These are phyloP conservation scores for Melanerpes aurifrons DNA, from an alignment of 2,113 vertebrate genomes.

Conservation along the genomic window DNA sequence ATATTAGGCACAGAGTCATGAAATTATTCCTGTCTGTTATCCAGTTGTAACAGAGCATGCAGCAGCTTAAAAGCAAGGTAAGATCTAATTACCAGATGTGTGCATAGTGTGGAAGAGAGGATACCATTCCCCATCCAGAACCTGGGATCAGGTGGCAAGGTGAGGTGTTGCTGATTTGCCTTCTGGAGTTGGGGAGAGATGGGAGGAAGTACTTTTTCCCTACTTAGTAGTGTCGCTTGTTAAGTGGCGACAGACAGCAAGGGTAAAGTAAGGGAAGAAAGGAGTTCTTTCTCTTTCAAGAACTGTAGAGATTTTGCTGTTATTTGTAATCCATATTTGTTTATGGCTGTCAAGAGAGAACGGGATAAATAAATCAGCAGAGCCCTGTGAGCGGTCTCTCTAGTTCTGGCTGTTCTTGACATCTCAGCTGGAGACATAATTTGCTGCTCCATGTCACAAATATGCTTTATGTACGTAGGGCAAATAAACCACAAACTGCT, in stretches of 20 bases:
- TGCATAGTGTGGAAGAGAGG: background rate
- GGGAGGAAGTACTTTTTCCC: background rate
- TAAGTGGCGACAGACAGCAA: background rate
- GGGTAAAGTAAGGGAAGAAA: background rate
- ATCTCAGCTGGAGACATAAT: slow-evolving; percentile 13
- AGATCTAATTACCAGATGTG: background rate
- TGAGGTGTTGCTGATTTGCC: background rate
- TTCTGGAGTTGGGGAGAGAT: background rate
- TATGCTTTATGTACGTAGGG: background rate
- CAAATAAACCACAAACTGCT: slow-evolving; percentile 1
- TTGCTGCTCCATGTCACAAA: slow-evolving; percentile 19
- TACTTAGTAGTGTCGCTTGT: background rate
- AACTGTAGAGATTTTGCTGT: background rate
- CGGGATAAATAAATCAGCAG: background rate
- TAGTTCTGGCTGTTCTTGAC: slow-evolving; percentile 7
- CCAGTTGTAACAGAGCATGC: background rate
- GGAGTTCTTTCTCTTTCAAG: background rate
- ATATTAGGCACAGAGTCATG: background rate
- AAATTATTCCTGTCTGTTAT: background rate
- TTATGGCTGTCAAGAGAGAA: background rate
- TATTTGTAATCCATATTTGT: background rate
- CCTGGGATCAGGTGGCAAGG: background rate
- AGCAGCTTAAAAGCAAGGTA: background rate
- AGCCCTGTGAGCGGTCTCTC: background rate
- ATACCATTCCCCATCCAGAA: background rate